Evolutionary conservation across 2,113 vertebrate genomes (phyloP).

Genomic region (Chloropsis cyanopogon): DNA sequence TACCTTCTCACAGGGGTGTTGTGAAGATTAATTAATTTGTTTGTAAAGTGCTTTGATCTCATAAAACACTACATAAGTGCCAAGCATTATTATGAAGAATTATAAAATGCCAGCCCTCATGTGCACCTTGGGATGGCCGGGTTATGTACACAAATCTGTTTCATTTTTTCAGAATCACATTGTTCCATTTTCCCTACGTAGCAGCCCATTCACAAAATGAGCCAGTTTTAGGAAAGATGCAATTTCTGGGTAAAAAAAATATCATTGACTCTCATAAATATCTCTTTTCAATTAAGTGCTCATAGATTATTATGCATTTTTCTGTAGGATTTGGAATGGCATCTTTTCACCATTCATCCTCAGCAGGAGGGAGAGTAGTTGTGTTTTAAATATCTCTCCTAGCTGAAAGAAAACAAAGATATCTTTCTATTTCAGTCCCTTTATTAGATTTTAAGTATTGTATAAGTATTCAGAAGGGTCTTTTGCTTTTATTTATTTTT

Average conservation of each 20-base stretch:
- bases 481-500: conserved; percentile 24
- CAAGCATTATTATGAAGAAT: conserved; percentile 20
- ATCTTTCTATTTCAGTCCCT: background rate
- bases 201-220: background rate
- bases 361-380: background rate
- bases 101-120: background rate
- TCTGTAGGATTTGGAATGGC: background rate
- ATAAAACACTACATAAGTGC: background rate
- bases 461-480: background rate
- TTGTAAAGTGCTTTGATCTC: conserved; percentile 7
- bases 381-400: background rate
- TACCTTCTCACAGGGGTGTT: background rate
- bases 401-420: background rate
- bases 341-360: background rate
- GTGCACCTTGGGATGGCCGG: background rate
- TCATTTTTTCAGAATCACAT: background rate
- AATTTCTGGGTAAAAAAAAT: background rate
- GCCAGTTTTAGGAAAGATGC: background rate
- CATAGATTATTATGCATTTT: background rate
- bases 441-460: background rate
- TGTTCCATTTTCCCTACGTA: background rate
- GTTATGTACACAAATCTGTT: background rate
- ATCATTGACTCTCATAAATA: background rate
- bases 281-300: background rate
- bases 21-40: conserved; percentile 42